A percentile compares a stretch with the other conserved stretches of the same genome.
Conservation (phyloP, 2,113 vertebrate species). For the Heterocephalus glaber region DNA sequence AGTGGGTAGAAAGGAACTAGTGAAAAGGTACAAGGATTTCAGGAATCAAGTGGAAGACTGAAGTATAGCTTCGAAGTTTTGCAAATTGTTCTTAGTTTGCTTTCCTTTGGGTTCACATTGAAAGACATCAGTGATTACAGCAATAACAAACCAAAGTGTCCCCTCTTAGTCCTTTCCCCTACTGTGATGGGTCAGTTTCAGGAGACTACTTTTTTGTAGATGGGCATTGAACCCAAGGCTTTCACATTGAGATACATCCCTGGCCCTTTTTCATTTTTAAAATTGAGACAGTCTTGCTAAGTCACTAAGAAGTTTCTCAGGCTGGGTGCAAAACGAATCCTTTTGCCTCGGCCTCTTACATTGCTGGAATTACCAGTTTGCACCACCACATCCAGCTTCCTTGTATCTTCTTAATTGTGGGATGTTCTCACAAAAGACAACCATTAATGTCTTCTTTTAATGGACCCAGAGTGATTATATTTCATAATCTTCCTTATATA, state of each 20-base stretch:
- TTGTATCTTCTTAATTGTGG: not conserved
- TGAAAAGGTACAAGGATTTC: not conserved
- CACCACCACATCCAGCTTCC: not conserved
- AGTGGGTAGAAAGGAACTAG: not conserved
- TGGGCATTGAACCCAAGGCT: not conserved
- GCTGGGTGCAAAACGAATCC: not conserved
- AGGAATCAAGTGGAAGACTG: not conserved
- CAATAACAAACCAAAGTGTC: not conserved
- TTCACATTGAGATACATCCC: not conserved
- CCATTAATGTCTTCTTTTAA: not conserved
- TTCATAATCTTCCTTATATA: constrained; percentile 24
- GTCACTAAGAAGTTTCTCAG: not conserved
- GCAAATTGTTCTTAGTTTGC: not conserved
- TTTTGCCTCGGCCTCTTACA: not conserved
- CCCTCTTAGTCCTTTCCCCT: not conserved
- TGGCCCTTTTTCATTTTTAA: not conserved
- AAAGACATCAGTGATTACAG: not conserved
- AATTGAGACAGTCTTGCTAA: not conserved
- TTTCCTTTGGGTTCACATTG: not conserved
- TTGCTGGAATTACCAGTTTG: not conserved
- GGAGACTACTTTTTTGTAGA: too few relatives aligned
- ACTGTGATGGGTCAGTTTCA: not conserved
- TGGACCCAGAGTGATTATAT: not conserved
- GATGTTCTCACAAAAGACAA: not conserved
- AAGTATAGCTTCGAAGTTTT: not conserved